A percentile compares a stretch with the other conserved stretches of the same genome.
Conservation (phyloP, 2,797 vertebrate species). For the Hippopotamyrus pictus region DNA sequence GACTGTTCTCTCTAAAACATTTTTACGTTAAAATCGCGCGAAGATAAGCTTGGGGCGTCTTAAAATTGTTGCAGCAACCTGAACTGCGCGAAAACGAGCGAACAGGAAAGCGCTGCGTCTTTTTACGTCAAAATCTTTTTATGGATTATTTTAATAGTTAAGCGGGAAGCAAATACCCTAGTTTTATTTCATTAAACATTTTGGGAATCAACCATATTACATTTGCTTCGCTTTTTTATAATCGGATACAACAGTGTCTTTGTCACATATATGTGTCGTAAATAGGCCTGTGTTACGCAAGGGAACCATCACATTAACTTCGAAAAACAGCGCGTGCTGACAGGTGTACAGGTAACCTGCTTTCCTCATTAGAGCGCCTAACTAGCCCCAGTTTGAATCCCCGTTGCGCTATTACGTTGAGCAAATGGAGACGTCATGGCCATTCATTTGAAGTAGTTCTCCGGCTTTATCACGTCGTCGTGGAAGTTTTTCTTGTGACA, state of each 20-base stretch:
- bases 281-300: background rate
- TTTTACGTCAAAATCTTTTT: background rate
- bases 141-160: background rate
- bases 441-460: background rate
- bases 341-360: background rate
- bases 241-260: background rate
- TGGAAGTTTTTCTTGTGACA: background rate
- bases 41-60: conserved; percentile 20
- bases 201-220: background rate
- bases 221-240: background rate
- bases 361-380: background rate
- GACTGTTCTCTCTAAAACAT: background rate
- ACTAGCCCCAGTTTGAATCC: background rate
- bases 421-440: background rate
- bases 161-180: background rate
- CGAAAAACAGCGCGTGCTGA: background rate
- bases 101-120: background rate
- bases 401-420: background rate
- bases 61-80: background rate
- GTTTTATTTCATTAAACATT: background rate
- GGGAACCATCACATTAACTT: background rate
- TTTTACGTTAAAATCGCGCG: conserved; percentile 46
- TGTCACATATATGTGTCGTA: background rate
- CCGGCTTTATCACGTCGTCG: background rate
- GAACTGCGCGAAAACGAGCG: background rate